phyloP scores from a whole-genome alignment of 1,140 invertebrate genomes.

The Argopecten irradians region DNA sequence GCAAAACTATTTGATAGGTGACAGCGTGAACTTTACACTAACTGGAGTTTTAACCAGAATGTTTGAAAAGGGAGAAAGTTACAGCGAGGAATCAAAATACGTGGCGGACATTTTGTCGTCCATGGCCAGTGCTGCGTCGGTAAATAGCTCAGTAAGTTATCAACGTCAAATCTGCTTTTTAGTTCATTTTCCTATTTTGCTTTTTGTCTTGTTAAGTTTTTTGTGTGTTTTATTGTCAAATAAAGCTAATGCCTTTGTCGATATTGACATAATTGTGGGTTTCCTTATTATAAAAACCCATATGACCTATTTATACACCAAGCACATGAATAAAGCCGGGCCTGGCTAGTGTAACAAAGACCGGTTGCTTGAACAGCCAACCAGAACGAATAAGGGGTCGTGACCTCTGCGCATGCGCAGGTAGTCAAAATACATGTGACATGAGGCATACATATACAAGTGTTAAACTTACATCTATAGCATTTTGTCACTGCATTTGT shows the following conservation, averaged over 20 bases:
- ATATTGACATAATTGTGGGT: background rate
- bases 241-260: background rate
- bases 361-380: constrained; percentile 14
- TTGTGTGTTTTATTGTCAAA: background rate
- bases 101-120: constrained; percentile 70
- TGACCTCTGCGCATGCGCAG: constrained; percentile 13
- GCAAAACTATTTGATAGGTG: background rate
- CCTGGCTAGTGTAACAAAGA: background rate
- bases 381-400: background rate
- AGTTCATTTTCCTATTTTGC: background rate
- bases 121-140: constrained; percentile 66
- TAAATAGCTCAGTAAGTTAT: constrained; percentile 57
- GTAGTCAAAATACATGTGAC: background rate
- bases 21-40: background rate
- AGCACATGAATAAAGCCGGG: constrained; percentile 11
- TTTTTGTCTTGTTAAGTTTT: background rate
- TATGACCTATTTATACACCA: constrained; percentile 10
- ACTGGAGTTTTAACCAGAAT: background rate
- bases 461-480: background rate
- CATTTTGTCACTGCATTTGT: constrained; percentile 17
- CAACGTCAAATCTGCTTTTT: constrained; percentile 4
- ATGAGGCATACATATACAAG: constrained; percentile 17
- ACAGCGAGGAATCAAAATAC: constrained; percentile 69
- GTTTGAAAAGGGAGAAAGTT: constrained; percentile 48
- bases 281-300: constrained; percentile 2